A percentile compares a stretch with the other conserved stretches of the same genome.
Evolutionary conservation across 2,113 vertebrate species (phyloP).

Genomic region (Pterocles burchelli): DNA sequence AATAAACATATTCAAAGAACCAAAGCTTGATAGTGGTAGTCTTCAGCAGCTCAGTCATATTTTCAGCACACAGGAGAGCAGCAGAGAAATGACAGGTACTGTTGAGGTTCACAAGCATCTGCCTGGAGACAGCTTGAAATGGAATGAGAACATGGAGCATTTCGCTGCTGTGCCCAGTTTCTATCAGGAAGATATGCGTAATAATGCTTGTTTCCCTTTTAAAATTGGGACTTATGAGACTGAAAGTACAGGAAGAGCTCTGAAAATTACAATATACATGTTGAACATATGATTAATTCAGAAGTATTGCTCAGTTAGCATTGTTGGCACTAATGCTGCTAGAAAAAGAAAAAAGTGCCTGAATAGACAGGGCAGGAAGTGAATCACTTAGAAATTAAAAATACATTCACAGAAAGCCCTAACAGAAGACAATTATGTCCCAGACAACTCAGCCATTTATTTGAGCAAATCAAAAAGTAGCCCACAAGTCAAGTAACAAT

Average conservation of each 20-base stretch:
- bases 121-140: not conserved
- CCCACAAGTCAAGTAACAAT: constrained; percentile 35
- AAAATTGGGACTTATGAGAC: not conserved
- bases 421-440: not conserved
- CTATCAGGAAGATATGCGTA: not conserved
- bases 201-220: not conserved
- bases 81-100: not conserved
- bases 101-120: not conserved
- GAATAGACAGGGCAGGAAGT: not conserved
- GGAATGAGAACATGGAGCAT: not conserved
- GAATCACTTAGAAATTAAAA: constrained; percentile 37
- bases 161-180: not conserved
- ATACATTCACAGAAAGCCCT: constrained; percentile 15
- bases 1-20: not conserved
- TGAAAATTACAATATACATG: not conserved
- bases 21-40: not conserved
- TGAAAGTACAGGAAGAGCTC: not conserved
- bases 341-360: not conserved
- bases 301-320: not conserved
- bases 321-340: not conserved
- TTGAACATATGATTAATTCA: constrained; percentile 25
- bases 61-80: not conserved
- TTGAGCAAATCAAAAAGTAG: constrained; percentile 1
- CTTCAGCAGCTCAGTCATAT: not conserved
- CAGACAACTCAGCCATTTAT: not conserved